Evolutionary conservation across 2,113 vertebrate species (phyloP), one percentile per base, ranked within the genome.

Genomic region (Gyps fulvus): DNA sequence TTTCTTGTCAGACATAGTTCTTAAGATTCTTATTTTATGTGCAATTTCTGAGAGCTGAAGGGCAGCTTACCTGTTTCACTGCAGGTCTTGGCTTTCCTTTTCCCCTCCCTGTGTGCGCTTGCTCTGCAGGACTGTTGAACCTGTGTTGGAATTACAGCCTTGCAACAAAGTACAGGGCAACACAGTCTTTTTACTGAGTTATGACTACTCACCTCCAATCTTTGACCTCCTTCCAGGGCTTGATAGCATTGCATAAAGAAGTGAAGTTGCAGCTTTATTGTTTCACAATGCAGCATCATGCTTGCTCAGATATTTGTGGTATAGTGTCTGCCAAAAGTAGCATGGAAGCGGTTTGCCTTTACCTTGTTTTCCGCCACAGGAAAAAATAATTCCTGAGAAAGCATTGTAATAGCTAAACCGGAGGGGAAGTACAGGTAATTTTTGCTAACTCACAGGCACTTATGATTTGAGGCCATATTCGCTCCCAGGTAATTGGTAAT

Each of bases 21-120:
- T 77, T 42, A 31, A 58, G 38, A 54, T 36, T 78, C 10, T 70
- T 4, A 19, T 29, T 78, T 70, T 11, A 10, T 4, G 1, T 67
- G 16, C 34, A 34, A 0, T 52, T 89, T 79, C 34, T 80, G 21
- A 63, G 20, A 70, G 6, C 15, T 29, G 43, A 49, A 52, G 72
- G 43, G 29, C 29, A 57, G 16, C 21, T 32, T 59, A 79, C 4
- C 9, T 36, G 2, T 83, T 91, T 43, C 65, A 10, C 1, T 47
- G 32, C 13, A 27, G 16, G 3, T 25, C 8, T 65, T 61, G 34
- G 12, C 29, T 79, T 67, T 21, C 5, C 7, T 43, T 92, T 66
- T 43, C 19, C 25, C 10, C 21, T 59, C 4, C 3, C 6, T 0
- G 0, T 12, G 17, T 69, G 15, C 50, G 2, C 32, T 74, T 74